A percentile compares a stretch with the other conserved stretches of the same genome.
These are phyloP conservation scores for Paramormyrops kingsleyae DNA, from an alignment of 2,113 vertebrate species.

Conservation along the genomic window DNA sequence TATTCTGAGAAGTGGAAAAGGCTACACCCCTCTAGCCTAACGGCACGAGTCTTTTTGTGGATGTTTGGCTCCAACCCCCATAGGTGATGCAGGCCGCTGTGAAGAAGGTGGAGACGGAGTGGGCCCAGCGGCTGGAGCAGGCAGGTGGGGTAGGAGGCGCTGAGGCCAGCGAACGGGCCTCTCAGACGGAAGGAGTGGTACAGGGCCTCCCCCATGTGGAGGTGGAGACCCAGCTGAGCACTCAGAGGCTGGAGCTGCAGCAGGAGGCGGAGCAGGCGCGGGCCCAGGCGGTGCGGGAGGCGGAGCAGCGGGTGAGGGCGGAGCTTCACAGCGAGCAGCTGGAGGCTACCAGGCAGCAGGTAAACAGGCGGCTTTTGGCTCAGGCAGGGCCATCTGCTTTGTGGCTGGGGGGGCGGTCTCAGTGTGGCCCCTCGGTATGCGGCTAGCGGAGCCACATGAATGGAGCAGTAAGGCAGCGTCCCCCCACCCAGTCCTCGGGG, in stretches of 20 bases:
- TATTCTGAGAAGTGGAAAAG: background rate
- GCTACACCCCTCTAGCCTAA: background rate
- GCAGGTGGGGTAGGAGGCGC: conserved; percentile 42
- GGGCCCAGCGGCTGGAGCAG: conserved; percentile 62
- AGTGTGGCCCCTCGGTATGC: background rate
- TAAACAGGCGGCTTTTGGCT: conserved; percentile 24
- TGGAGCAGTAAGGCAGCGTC: background rate
- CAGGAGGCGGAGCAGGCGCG: conserved; percentile 56
- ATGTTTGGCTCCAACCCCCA: background rate
- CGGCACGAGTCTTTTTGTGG: background rate
- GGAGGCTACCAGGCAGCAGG: conserved; percentile 72
- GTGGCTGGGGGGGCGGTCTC: background rate
- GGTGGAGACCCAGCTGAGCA: conserved; percentile 46
- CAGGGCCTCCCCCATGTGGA: conserved; percentile 29
- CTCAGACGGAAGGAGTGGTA: conserved; percentile 59
- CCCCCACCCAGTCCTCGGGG: background rate
- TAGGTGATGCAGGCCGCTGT: conserved; percentile 51
- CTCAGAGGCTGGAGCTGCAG: conserved; percentile 51
- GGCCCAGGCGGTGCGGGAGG: conserved; percentile 51
- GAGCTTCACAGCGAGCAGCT: conserved; percentile 63
- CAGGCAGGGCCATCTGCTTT: background rate
- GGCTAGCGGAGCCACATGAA: background rate
- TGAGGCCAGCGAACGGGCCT: conserved; percentile 48
- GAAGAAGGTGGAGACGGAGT: conserved; percentile 64
- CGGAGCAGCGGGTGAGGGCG: conserved; percentile 52